Conservation (phyloP, 35 echinoderm and acorn worm species). For the Apostichopus japonicus region DNA sequence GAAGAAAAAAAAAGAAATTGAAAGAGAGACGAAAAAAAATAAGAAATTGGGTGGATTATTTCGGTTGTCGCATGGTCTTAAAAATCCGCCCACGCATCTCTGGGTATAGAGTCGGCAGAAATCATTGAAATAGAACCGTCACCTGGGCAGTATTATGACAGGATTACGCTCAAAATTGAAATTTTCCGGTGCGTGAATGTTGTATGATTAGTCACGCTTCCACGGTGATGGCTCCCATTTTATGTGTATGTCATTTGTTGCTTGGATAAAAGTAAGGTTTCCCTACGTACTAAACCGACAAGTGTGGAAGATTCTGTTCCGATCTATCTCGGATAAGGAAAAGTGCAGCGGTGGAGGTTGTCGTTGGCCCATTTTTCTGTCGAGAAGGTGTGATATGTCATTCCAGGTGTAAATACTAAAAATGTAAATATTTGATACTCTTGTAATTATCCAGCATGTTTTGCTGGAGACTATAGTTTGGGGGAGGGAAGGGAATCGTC, state of each 20-base stretch:
- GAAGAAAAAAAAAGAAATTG: no score
- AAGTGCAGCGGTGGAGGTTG: neutral
- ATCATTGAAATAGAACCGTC: constrained; percentile 39
- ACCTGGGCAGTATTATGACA: constrained; percentile 50
- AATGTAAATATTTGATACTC: constrained; percentile 21
- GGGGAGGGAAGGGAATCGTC: no score
- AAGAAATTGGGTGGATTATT: neutral
- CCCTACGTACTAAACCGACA: neutral
- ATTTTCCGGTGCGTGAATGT: constrained; percentile 54
- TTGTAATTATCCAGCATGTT: neutral
- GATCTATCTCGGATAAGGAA: neutral
- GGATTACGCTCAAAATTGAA: constrained; percentile 47
- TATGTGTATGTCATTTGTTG: neutral
- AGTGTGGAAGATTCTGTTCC: neutral
- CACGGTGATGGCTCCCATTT: neutral
- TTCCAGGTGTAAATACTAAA: neutral
- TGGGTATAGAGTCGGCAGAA: constrained; percentile 44
- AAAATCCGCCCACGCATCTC: constrained; percentile 44
- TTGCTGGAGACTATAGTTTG: neutral
- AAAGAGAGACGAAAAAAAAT: no score
- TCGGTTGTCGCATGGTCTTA: constrained; percentile 39
- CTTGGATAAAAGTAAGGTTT: neutral
- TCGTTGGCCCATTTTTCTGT: neutral
- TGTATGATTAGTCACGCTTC: constrained; percentile 42
- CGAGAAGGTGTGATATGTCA: neutral